Conservation (phyloP, 1,140 invertebrate species). For the Aphis gossypii region DNA sequence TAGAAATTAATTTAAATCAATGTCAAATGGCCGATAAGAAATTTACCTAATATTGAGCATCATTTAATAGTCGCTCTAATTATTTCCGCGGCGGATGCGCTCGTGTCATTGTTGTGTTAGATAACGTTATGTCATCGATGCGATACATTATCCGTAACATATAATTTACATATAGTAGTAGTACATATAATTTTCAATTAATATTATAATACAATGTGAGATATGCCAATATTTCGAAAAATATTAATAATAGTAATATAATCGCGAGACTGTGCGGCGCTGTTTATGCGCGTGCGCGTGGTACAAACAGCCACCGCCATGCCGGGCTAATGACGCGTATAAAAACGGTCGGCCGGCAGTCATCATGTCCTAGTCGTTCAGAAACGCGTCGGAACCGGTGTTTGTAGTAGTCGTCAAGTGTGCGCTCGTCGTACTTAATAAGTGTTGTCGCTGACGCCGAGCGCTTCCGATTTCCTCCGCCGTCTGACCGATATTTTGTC, state of each 20-base stretch:
- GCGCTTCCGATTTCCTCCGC: not conserved
- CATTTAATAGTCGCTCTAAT: not conserved
- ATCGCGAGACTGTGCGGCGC: not conserved
- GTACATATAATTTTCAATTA: not conserved
- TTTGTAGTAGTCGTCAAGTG: conserved; percentile 2
- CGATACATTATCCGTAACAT: not conserved
- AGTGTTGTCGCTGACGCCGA: not conserved
- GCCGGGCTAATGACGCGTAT: not conserved
- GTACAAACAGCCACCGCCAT: not conserved
- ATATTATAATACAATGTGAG: not conserved
- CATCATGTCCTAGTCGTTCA: not conserved
- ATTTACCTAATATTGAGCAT: not conserved
- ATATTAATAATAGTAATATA: not conserved
- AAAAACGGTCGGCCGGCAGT: conserved; percentile 11
- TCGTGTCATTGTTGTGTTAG: not conserved
- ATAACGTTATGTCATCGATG: not conserved
- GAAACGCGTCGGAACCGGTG: conserved; percentile 10
- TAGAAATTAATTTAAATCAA: not conserved
- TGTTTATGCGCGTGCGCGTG: not conserved
- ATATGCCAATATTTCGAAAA: not conserved
- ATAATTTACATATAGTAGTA: too few species aligned
- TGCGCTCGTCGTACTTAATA: not conserved
- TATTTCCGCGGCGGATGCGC: not conserved
- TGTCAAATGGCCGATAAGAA: not conserved
- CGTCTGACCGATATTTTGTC: too few species aligned